These are phyloP conservation scores for Ceramica pisi DNA, from an alignment of 2,888 invertebrate genomes.

Conservation along the genomic window DNA sequence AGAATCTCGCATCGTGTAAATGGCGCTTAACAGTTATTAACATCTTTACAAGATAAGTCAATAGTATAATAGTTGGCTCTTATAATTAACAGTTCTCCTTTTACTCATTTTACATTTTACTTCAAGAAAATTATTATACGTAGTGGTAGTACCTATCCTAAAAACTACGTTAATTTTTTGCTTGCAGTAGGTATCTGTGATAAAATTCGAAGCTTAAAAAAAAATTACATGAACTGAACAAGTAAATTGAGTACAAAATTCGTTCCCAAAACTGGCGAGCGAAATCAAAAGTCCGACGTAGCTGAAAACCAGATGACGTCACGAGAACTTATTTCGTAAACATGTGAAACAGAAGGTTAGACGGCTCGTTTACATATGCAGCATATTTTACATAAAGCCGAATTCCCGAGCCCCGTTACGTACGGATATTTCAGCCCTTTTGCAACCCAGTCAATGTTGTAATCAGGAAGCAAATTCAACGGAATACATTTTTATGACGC, in stretches of 20 bases:
- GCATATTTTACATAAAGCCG: constrained; percentile 59
- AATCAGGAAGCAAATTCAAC: constrained; percentile 54
- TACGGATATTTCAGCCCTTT: constrained; percentile 40
- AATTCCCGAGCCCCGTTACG: constrained; percentile 43
- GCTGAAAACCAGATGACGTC: constrained; percentile 55
- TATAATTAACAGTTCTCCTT: background rate
- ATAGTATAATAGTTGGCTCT: background rate
- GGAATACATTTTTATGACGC: constrained; percentile 62
- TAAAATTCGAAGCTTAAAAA: background rate
- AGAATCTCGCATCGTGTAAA: too few species aligned
- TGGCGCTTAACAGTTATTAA: background rate
- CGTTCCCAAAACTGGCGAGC: constrained; percentile 13
- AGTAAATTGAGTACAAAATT: constrained; percentile 16
- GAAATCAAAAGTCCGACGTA: constrained; percentile 43
- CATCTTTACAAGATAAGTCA: background rate
- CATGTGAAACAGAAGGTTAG: constrained; percentile 62
- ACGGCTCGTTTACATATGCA: constrained; percentile 59
- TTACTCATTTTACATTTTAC: background rate
- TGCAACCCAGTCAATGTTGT: constrained; percentile 51
- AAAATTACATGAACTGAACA: background rate
- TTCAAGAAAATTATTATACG: background rate
- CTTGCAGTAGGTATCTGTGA: background rate
- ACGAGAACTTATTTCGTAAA: constrained; percentile 60
- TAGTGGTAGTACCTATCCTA: too few species aligned
- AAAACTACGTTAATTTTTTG: background rate